These are phyloP conservation scores for Australoheros scitulus DNA, from an alignment of 2,113 vertebrate genomes.

Conservation along the genomic window DNA sequence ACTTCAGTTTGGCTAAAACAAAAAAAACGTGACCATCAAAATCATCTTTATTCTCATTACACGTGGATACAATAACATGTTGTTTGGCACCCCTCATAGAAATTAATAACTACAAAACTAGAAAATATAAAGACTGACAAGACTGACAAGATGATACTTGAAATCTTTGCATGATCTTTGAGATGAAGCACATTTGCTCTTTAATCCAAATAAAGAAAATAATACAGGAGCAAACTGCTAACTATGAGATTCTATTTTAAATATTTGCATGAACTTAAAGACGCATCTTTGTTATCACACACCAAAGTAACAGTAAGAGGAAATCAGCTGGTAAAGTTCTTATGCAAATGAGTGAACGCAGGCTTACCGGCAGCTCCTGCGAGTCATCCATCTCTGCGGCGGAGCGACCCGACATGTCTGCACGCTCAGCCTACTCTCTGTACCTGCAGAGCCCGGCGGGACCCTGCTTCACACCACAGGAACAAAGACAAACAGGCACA, in stretches of 20 bases:
- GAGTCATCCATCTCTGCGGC: slow-evolving; percentile 78
- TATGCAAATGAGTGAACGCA: background rate
- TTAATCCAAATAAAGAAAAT: too few species aligned
- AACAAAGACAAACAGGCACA: slow-evolving; percentile 13
- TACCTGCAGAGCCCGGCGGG: slow-evolving; percentile 45
- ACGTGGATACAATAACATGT: background rate
- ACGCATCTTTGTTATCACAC: background rate
- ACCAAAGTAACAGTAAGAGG: background rate
- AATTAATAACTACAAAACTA: background rate
- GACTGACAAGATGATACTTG: too few species aligned
- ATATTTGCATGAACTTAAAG: background rate
- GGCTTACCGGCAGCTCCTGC: slow-evolving; percentile 82
- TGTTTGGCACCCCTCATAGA: background rate
- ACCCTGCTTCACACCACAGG: slow-evolving; percentile 67
- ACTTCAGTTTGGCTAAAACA: too few species aligned
- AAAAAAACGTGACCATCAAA: too few species aligned
- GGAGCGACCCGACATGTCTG: slow-evolving; percentile 55
- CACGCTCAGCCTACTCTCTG: slow-evolving; percentile 67
- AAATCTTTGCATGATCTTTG: too few species aligned
- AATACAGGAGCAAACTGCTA: background rate
- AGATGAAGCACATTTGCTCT: too few species aligned
- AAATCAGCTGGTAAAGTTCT: background rate
- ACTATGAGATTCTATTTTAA: background rate
- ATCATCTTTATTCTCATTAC: background rate
- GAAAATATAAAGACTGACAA: background rate